Base-by-base conservation (phyloP, 2,888 invertebrate genomes). In the Ophonus ardosiacus region DNA sequence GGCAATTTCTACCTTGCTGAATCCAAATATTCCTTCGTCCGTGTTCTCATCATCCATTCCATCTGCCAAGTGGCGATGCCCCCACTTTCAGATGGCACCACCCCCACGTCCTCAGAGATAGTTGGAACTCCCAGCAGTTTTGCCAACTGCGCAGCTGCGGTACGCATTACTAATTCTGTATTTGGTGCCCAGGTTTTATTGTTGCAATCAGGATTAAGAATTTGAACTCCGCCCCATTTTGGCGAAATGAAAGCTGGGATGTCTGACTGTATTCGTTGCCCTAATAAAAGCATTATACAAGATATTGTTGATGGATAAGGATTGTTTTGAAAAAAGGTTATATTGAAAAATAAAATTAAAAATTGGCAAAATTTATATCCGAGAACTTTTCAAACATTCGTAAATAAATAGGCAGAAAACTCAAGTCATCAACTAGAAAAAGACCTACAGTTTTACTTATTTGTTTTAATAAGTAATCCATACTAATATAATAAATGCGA, bases 151-250 rank as follows among this genome's bases (percentile, higher is more conserved):
- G 96, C 93, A 31, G 97, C 89, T 89, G 98, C 96, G 1, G 95
- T 94, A 81, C 95, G 95, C 94, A 97, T 96, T 38, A 97, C 93
- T 31, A 92, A 91, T 21, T 93, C 92, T 85, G 94, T 92, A 86
- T 94, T 92, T 0, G 96, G 80, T 1, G 57, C 6, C 59, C 65
- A 85, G 0, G 18, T 57, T 0, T 15, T 3, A 0, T 51, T 24
- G 3, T 24, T 7, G 71, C 85, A 85, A 15, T 94, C 92, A 7
- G 96, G 95, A 90, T 95, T 97, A 85, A 94, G 93, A 57, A 98
- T 93, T 78, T 96, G 93, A 85, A 98, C 95, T 0, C 97, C 98
- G 61, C 98, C 98, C 98, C 98, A 98, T 85, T 96, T 94, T 0
- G 96, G 95, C 0, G 97, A 97, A 88, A 96, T 93, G 90, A 97